Conservation (phyloP, 2,797 vertebrate species). For the Halcyon smyrnensis region DNA sequence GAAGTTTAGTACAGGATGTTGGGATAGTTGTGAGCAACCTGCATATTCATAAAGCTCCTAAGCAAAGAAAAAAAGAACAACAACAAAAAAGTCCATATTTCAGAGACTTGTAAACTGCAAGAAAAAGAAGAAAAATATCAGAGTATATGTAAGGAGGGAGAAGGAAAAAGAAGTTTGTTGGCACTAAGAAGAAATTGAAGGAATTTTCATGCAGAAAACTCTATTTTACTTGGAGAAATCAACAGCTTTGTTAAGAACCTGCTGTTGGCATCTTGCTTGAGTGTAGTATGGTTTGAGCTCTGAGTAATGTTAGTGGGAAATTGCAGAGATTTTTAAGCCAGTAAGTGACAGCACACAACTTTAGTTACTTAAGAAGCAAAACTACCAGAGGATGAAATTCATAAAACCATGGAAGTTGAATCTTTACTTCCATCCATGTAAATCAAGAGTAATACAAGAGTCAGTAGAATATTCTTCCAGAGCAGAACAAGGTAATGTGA, state of each 20-base stretch:
- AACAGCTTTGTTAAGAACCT: background rate
- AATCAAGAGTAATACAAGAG: background rate
- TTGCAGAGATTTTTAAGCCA: background rate
- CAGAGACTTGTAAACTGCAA: background rate
- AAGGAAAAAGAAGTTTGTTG: background rate
- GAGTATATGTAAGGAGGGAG: background rate
- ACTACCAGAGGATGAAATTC: background rate
- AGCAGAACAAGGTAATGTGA: background rate
- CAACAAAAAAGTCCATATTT: background rate
- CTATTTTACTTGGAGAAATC: conserved; percentile 8
- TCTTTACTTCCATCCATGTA: background rate
- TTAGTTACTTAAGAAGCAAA: background rate
- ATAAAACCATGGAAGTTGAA: background rate
- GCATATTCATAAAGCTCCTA: background rate
- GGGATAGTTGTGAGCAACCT: background rate
- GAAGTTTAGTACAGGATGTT: background rate
- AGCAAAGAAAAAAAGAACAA: background rate
- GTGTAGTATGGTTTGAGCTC: background rate
- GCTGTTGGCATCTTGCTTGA: background rate
- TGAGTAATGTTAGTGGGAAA: background rate
- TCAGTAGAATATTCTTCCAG: background rate
- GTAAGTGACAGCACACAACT: background rate
- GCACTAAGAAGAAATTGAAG: background rate
- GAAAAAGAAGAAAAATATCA: background rate
- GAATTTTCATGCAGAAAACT: background rate